Conservation (phyloP, 2,797 vertebrate species). For the Sandelia bainsii region DNA sequence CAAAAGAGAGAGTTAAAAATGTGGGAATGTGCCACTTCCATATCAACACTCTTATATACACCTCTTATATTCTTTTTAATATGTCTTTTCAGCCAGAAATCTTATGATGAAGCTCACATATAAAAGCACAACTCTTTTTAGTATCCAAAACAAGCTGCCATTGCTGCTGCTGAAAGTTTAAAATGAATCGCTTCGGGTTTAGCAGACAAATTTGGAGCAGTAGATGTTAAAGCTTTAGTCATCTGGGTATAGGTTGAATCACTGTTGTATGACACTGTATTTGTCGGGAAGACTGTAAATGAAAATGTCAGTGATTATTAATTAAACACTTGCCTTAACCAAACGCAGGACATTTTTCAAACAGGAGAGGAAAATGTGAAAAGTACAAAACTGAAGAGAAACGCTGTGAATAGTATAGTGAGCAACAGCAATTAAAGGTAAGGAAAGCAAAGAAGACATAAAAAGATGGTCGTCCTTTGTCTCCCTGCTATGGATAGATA, state of each 20-base stretch:
- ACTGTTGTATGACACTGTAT: neutral
- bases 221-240: neutral
- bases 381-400: neutral
- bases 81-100: neutral
- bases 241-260: neutral
- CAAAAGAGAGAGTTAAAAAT: constrained; percentile 4
- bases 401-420: constrained; percentile 2
- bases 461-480: neutral
- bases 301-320: constrained; percentile 53
- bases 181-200: neutral
- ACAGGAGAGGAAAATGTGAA: constrained; percentile 2
- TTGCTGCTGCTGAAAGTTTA: neutral
- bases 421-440: constrained; percentile 10
- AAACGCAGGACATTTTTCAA: constrained; percentile 28
- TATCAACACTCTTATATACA: neutral
- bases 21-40: neutral
- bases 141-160: neutral
- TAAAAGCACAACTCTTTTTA: too few species aligned
- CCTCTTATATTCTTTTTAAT: constrained; percentile 5
- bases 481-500: constrained; percentile 8
- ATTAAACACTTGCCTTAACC: constrained; percentile 31
- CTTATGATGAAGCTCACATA: neutral
- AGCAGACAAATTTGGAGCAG: neutral
- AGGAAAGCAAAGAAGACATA: neutral
- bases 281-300: constrained; percentile 20